Conservation (phyloP, 2,113 vertebrate genomes). For the Phasianus colchicus region DNA sequence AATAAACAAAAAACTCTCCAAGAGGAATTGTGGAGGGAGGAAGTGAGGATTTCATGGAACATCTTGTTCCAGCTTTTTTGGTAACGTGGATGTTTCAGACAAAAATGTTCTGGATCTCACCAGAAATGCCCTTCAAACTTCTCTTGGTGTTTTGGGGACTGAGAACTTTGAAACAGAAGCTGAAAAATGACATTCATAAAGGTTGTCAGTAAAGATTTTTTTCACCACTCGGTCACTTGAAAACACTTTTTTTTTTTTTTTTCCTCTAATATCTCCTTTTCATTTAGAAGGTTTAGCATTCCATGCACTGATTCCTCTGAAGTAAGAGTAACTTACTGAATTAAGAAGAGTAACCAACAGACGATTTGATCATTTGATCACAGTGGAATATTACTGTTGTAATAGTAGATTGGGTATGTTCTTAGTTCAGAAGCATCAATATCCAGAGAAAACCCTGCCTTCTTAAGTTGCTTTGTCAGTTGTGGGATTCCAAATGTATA, state of each 20-base stretch:
- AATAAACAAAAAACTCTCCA: not conserved
- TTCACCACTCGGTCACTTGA: not conserved
- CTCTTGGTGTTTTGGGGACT: not conserved
- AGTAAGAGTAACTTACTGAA: not conserved
- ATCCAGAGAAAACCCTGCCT: not conserved
- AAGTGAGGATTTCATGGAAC: not conserved
- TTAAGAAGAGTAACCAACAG: not conserved
- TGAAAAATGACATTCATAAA: not conserved
- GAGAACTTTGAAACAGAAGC: not conserved
- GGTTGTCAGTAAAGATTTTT: not conserved
- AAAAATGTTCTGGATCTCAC: not conserved
- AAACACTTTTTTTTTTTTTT: not conserved
- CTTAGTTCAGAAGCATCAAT: not conserved
- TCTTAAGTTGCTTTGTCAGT: not conserved
- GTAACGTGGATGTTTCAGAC: not conserved
- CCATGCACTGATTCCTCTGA: not conserved
- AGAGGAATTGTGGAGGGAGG: not conserved
- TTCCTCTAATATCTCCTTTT: not conserved
- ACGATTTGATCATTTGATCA: not conserved
- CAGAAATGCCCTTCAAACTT: not conserved
- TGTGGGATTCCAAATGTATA: not conserved
- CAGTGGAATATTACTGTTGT: not conserved
- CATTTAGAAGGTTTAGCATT: not conserved
- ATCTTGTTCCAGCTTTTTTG: not conserved
- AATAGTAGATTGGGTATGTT: not conserved